Evolutionary conservation across 2,113 vertebrate species (phyloP).

Genomic region (Trogon melanurus): DNA sequence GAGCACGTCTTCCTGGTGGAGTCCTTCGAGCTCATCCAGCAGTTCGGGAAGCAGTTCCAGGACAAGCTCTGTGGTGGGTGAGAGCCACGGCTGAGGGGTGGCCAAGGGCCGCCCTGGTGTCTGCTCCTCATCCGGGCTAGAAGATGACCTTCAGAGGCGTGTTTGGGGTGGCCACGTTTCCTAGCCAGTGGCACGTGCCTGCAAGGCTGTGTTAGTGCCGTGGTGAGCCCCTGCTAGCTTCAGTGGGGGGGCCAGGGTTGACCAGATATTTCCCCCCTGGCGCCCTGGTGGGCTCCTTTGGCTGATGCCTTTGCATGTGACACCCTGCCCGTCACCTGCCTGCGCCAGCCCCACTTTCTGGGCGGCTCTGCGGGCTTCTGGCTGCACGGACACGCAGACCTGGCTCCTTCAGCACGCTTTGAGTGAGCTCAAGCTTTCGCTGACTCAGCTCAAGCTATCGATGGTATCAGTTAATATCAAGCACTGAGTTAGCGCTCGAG

Average conservation of each 20-base stretch:
- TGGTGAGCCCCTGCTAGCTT: neutral
- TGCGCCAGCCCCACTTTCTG: fast-evolving
- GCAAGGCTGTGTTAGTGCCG: fast-evolving
- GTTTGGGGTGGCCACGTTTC: neutral
- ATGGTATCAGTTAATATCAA: neutral
- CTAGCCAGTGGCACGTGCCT: neutral
- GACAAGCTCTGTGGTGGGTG: constrained; percentile 92
- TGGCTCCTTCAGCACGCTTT: neutral
- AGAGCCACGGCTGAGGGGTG: fast-evolving
- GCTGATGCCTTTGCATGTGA: neutral
- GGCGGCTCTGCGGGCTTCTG: neutral
- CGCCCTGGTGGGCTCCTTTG: neutral
- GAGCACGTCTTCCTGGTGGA: constrained; percentile 97
- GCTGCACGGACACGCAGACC: fast-evolving
- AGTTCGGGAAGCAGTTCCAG: constrained; percentile 94
- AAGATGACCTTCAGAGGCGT: neutral
- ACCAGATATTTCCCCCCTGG: neutral
- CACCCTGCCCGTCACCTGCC: fast-evolving
- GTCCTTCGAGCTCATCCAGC: constrained; percentile 92
- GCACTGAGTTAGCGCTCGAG: fast-evolving
- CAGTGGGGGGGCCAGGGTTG: neutral
- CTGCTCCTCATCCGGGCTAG: neutral
- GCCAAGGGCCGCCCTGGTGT: neutral
- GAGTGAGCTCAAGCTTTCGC: neutral
- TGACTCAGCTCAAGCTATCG: neutral